A percentile compares a stretch with the other conserved stretches of the same genome.
These are phyloP conservation scores for Luehdorfia chinensis DNA, from an alignment of 1,140 invertebrate genomes.

Conservation along the genomic window DNA sequence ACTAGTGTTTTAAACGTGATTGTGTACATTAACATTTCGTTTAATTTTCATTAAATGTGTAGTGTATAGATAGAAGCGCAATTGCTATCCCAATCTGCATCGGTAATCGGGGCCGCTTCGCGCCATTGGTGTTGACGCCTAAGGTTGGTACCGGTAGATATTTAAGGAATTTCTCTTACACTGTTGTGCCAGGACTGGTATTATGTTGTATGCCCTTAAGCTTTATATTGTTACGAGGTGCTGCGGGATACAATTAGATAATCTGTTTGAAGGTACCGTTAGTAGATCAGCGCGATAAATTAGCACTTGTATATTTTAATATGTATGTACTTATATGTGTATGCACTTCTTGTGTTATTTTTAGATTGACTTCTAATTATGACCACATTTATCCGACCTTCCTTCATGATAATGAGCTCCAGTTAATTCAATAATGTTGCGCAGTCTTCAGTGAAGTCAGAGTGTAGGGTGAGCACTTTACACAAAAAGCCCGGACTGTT, in stretches of 20 bases:
- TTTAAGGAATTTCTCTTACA: conserved; percentile 31
- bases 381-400: no score
- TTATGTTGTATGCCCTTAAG: conserved; percentile 1
- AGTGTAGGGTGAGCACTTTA: conserved; percentile 6
- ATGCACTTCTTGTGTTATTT: no score
- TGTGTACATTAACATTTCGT: no score
- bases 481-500: no score
- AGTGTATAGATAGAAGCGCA: background rate
- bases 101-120: conserved; percentile 23
- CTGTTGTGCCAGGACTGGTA: conserved; percentile 11
- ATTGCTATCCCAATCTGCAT: conserved; percentile 26
- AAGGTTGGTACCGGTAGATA: conserved; percentile 25
- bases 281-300: no score
- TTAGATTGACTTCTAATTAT: no score
- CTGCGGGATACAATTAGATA: background rate
- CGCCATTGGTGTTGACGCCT: conserved; percentile 19
- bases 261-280: conserved; percentile 2
- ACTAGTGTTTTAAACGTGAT: no score
- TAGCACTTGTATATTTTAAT: no score
- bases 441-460: conserved; percentile 6
- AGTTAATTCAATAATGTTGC: conserved; percentile 17
- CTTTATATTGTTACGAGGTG: background rate
- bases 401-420: conserved; percentile 16
- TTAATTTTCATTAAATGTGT: no score
- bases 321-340: no score